These are phyloP conservation scores for Hoplodrina blanda DNA, from an alignment of 2,888 invertebrate species.

Conservation along the genomic window DNA sequence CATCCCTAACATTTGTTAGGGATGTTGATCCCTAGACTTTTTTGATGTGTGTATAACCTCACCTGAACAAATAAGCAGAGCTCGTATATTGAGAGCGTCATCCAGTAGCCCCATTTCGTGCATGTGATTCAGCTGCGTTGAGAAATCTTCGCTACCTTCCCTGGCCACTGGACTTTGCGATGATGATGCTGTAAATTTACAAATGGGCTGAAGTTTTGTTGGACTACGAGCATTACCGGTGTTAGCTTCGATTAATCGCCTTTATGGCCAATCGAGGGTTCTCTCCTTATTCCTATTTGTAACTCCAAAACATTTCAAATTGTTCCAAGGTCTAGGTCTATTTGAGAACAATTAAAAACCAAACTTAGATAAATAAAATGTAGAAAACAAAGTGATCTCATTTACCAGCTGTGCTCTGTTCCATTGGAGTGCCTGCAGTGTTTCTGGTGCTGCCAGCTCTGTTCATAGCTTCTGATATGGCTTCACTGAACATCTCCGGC, in stretches of 20 bases:
- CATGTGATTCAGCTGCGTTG: conserved; percentile 94
- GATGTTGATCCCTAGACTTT: too few species aligned
- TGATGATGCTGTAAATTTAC: conserved; percentile 76
- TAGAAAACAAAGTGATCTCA: conserved; percentile 1
- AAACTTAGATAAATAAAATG: neutral
- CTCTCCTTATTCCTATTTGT: too few species aligned
- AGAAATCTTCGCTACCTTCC: conserved; percentile 69
- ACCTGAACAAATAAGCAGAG: conserved; percentile 93
- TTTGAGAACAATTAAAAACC: too few species aligned
- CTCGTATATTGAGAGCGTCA: conserved; percentile 95
- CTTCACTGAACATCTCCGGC: conserved; percentile 95
- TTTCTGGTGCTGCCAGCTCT: conserved; percentile 68
- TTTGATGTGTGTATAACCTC: conserved; percentile 29
- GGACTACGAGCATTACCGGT: too few species aligned
- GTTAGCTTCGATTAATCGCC: too few species aligned
- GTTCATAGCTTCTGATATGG: conserved; percentile 93
- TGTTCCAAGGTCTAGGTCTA: too few species aligned
- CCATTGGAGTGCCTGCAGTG: conserved; percentile 78
- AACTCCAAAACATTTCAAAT: too few species aligned
- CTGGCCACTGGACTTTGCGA: conserved; percentile 78
- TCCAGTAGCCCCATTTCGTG: conserved; percentile 97
- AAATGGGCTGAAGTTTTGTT: neutral
- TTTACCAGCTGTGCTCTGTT: conserved; percentile 80
- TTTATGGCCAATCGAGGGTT: too few species aligned
- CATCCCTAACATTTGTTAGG: too few species aligned